These are phyloP conservation scores for Steromphala cineraria DNA, from an alignment of 2,888 invertebrate genomes.

Conservation along the genomic window DNA sequence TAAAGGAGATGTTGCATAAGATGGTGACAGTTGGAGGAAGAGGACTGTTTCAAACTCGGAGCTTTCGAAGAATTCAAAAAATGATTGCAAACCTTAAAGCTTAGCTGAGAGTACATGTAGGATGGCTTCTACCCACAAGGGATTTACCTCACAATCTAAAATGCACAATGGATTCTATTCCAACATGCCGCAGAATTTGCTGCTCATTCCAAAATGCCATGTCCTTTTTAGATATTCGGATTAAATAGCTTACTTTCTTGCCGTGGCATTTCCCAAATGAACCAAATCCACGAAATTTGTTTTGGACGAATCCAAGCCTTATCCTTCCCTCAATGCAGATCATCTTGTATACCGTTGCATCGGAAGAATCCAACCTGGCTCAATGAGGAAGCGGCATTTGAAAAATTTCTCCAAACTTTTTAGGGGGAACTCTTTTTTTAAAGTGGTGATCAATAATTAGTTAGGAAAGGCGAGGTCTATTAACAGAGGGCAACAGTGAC, in stretches of 20 bases:
- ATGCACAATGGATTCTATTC: not conserved
- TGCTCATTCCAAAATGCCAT: not conserved
- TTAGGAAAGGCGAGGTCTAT: not conserved
- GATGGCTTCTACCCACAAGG: too few species aligned
- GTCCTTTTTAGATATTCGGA: not conserved
- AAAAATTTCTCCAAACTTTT: not conserved
- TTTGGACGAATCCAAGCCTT: not conserved
- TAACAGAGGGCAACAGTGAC: not conserved
- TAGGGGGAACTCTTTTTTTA: not conserved
- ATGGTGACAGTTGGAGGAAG: too few species aligned
- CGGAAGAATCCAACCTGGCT: not conserved
- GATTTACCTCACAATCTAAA: not conserved
- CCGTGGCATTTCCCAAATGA: not conserved
- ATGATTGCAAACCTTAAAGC: too few species aligned
- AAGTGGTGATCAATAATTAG: conserved; percentile 14
- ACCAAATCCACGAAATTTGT: not conserved
- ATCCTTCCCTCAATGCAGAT: not conserved
- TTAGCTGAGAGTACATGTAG: too few species aligned
- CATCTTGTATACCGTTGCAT: not conserved
- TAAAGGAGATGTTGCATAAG: too few species aligned
- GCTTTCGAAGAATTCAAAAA: too few species aligned
- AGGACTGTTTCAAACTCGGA: too few species aligned
- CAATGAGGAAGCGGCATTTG: not conserved
- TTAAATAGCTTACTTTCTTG: conserved; percentile 8
- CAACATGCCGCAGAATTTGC: not conserved